Evolutionary conservation across 2,113 vertebrate genomes (phyloP).

Genomic region (Microtus montanus): DNA sequence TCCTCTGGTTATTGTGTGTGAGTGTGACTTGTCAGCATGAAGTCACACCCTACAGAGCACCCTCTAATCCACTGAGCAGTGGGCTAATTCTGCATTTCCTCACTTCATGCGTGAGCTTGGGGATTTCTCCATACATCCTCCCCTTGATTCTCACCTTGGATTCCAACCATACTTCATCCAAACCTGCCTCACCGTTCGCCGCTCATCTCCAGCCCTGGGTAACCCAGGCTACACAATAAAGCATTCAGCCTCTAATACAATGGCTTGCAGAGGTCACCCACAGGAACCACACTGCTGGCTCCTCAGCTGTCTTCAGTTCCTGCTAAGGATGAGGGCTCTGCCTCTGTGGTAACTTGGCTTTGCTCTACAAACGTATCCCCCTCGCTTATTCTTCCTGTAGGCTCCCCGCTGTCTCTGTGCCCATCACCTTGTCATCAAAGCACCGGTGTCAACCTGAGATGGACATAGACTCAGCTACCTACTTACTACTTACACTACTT

Average conservation of each 20-base stretch:
- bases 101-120: background rate
- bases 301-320: background rate
- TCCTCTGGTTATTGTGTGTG: background rate
- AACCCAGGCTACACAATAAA: background rate
- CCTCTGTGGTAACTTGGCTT: background rate
- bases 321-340: background rate
- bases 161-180: background rate
- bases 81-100: background rate
- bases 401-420: background rate
- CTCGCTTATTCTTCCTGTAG: background rate
- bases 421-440: background rate
- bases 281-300: background rate
- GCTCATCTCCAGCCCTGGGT: background rate
- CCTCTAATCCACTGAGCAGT: background rate
- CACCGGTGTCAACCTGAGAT: too few relatives aligned
- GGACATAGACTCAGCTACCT: background rate
- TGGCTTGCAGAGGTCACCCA: background rate
- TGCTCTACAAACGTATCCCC: background rate
- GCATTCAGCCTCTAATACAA: background rate
- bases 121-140: background rate
- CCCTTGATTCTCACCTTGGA: too few relatives aligned
- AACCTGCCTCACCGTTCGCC: background rate
- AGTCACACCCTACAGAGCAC: background rate
- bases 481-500: too few relatives aligned
- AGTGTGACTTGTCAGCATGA: background rate